Evolutionary conservation across 2,888 invertebrate species (phyloP).

Genomic region (Campopleginae sp.): DNA sequence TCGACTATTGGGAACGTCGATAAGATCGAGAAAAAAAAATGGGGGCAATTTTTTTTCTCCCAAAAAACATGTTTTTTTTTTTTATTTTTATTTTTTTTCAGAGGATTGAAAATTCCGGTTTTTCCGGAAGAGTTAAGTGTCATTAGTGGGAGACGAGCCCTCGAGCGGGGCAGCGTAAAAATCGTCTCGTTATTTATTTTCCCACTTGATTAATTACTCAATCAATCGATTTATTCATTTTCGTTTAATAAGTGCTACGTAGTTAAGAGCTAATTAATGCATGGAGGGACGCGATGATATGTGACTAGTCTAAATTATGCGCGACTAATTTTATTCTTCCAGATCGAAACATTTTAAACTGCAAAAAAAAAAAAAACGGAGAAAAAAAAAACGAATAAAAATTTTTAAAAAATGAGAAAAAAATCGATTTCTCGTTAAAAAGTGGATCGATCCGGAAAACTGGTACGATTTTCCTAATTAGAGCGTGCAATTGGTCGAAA

Average conservation of each 20-base stretch:
- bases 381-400: background rate
- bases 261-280: conserved; percentile 38
- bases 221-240: conserved; percentile 18
- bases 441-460: conserved; percentile 31
- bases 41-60: background rate
- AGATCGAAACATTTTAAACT: background rate
- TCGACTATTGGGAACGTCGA: background rate
- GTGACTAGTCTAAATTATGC: conserved; percentile 78
- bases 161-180: background rate
- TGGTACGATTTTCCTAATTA: conserved; percentile 72
- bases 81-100: background rate
- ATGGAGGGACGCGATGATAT: conserved; percentile 81
- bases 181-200: background rate
- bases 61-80: background rate
- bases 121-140: background rate
- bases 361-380: background rate
- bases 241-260: background rate
- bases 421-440: background rate
- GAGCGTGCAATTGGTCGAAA: conserved; percentile 81
- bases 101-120: background rate
- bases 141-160: background rate
- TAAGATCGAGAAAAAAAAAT: conserved; percentile 23
- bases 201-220: background rate
- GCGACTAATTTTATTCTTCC: conserved; percentile 65
- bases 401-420: background rate